These are phyloP conservation scores for Shargacucullia verbasci DNA, from an alignment of 2,888 invertebrate genomes.

Conservation along the genomic window DNA sequence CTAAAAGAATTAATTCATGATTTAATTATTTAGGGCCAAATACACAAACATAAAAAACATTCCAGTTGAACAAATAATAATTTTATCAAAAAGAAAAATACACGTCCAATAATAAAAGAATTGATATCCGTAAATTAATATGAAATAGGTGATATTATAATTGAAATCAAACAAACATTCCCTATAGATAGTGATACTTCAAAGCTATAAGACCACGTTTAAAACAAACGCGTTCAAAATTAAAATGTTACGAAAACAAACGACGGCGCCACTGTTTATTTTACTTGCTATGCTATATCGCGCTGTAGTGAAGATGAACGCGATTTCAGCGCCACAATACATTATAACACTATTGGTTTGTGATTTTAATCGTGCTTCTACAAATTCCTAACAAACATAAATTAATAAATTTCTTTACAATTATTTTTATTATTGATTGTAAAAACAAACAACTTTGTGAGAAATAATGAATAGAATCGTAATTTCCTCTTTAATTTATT, in stretches of 20 bases:
- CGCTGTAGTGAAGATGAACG: constrained; percentile 72
- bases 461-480: constrained; percentile 43
- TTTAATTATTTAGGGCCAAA: too few species aligned
- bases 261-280: constrained; percentile 71
- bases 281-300: constrained; percentile 74
- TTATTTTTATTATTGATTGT: constrained; percentile 44
- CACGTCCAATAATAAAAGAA: neutral
- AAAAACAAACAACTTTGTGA: constrained; percentile 43
- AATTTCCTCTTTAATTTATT: constrained; percentile 41
- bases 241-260: constrained; percentile 82
- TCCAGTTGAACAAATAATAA: too few species aligned
- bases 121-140: constrained; percentile 36
- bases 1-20: too few species aligned
- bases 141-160: constrained; percentile 47
- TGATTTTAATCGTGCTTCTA: constrained; percentile 54
- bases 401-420: constrained; percentile 54
- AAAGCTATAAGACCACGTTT: constrained; percentile 71
- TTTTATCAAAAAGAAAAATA: too few species aligned
- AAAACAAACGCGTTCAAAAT: constrained; percentile 77
- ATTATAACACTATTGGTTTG: constrained; percentile 53
- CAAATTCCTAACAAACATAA: constrained; percentile 49
- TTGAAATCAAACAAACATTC: constrained; percentile 54
- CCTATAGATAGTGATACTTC: constrained; percentile 66
- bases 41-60: too few species aligned
- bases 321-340: constrained; percentile 52